Base-by-base conservation (phyloP, 2,888 invertebrate genomes). In the Podabrus alpinus region DNA sequence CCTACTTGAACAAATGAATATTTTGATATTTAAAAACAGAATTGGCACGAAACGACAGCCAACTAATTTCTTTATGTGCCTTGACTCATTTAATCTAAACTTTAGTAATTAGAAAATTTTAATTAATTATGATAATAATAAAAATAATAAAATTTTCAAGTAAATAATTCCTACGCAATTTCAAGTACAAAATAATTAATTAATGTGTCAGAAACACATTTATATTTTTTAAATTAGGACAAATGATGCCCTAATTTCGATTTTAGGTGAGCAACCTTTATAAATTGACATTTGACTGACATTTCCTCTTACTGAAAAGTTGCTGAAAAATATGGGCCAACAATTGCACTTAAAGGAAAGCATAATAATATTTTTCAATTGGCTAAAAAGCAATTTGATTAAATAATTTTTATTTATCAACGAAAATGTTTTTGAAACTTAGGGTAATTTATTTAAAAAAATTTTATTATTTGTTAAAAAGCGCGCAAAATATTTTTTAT, bases 221-320 rank as follows among this genome's bases (percentile, higher is more conserved):
- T 2, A n/a, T 25, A 9, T 60, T 17, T 11, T 68, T n/a, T 45
- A 67, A 71, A 71, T 67, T 16, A 24, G 67, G 60, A 45, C 62
- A 72, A 45, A 67, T 72, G 25, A 60, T 67, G 61, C 25, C 67
- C 68, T 16, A 60, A 72, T 68, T 68, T 72, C n/a, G 15, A 61
- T 68, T 68, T 29, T 68, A 68, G 72, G 72, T 72, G 62, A 72
- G 24, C 45, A 68, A 72, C 72, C 72, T 72, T 72, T 72, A 15
- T 10, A 19, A 64, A 64, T n/a, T 68, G 72, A 24, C 72, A 72
- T 72, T 72, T 72, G 68, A 68, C 61, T 72, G 72, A 68, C 72
- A 72, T 72, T 72, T 72, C 10, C 60, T 72, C 61, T 72, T 72
- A n/a, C n/a, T 72, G 15, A 13, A 60, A 59, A 60, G 66, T n/a